Conservation (phyloP, 1,140 invertebrate genomes). For the Mya arenaria region DNA sequence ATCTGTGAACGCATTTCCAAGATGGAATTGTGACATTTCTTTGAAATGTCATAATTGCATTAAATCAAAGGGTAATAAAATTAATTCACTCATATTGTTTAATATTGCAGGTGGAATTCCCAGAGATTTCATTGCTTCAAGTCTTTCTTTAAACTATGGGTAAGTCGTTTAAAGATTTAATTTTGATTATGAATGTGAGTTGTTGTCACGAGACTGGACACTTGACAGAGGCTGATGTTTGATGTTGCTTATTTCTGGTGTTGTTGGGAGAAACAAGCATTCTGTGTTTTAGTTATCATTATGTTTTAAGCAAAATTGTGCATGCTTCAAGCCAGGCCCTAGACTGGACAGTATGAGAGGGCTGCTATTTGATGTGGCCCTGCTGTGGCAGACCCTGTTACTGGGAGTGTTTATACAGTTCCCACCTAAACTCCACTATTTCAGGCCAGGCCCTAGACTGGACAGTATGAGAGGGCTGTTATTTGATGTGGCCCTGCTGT, state of each 20-base stretch:
- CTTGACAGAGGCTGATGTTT: too few species aligned
- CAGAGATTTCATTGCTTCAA: conserved; percentile 63
- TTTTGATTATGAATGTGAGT: background rate
- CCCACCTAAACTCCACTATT: too few species aligned
- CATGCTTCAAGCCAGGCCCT: conserved; percentile 48
- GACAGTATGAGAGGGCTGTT: conserved; percentile 70
- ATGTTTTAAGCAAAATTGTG: too few species aligned
- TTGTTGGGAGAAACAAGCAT: too few species aligned
- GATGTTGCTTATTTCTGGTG: too few species aligned
- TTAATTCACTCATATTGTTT: background rate
- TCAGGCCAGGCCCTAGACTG: conserved; percentile 55
- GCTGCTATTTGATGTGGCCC: conserved; percentile 62
- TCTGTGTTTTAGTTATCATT: too few species aligned
- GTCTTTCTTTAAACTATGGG: conserved; percentile 52
- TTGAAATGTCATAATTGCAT: too few species aligned
- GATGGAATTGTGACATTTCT: too few species aligned
- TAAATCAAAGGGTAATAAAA: too few species aligned
- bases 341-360: conserved; percentile 68
- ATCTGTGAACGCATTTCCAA: too few species aligned
- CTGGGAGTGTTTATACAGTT: conserved; percentile 67
- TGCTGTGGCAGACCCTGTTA: conserved; percentile 70
- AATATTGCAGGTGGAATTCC: conserved; percentile 62
- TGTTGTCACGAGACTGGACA: too few species aligned
- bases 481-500: conserved; percentile 66
- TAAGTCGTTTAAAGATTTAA: background rate